A percentile compares a stretch with the other conserved stretches of the same genome.
Conservation (phyloP, 2,797 vertebrate species). For the Onychomys torridus region DNA sequence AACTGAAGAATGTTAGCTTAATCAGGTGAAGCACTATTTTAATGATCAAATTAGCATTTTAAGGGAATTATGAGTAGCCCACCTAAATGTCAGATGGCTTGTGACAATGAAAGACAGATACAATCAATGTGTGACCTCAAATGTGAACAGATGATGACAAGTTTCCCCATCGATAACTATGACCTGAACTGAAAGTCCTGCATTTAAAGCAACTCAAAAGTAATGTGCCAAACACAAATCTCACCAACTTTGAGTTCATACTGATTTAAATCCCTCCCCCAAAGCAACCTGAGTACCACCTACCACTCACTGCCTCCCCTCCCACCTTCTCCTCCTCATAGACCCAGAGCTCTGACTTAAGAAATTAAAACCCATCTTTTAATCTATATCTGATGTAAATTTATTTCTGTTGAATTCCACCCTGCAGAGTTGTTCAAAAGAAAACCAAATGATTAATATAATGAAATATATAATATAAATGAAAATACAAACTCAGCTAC, state of each 20-base stretch:
- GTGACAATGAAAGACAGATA: not conserved
- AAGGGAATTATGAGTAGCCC: not conserved
- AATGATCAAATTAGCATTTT: not conserved
- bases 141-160: not conserved
- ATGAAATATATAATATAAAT: too few relatives aligned
- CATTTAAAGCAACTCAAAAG: not conserved
- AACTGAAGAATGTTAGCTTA: not conserved
- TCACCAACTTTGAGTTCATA: not conserved
- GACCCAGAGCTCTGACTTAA: not conserved
- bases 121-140: not conserved
- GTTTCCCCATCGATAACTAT: not conserved
- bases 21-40: not conserved
- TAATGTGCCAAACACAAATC: not conserved
- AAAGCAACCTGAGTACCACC: not conserved
- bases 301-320: not conserved
- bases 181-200: not conserved
- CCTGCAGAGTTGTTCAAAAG: not conserved
- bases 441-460: not conserved
- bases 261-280: not conserved
- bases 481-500: not conserved
- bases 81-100: not conserved
- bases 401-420: not conserved
- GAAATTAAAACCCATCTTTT: not conserved
- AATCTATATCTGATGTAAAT: not conserved
- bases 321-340: not conserved